phyloP scores from a whole-genome alignment of 1,140 invertebrate genomes.

The Campoletis sonorensis region DNA sequence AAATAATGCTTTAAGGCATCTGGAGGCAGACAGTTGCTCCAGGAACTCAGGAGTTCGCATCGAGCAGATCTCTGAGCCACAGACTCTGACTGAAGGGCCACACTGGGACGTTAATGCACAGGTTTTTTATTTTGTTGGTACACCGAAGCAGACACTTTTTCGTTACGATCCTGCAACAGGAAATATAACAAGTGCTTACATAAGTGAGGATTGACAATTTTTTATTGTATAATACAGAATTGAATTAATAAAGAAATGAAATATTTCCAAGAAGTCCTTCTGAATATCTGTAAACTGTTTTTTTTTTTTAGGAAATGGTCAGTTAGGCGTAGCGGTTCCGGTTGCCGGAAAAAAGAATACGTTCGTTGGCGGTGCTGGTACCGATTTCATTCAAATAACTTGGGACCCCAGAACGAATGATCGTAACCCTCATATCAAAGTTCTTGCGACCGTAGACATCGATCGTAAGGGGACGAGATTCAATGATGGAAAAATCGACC shows the following conservation, averaged over 20 bases:
- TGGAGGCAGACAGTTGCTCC: constrained; percentile 29
- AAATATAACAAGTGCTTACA: constrained; percentile 71
- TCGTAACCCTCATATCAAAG: constrained; percentile 74
- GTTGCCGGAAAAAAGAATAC: constrained; percentile 79
- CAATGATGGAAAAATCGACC: constrained; percentile 93
- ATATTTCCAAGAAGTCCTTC: no score
- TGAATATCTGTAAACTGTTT: no score
- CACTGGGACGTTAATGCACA: constrained; percentile 82
- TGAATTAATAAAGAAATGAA: not conserved
- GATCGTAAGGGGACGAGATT: constrained; percentile 81
- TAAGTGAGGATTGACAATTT: constrained; percentile 66
- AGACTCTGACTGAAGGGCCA: constrained; percentile 80
- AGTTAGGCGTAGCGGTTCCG: constrained; percentile 83
- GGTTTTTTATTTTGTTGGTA: constrained; percentile 83
- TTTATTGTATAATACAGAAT: not conserved
- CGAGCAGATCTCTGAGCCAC: constrained; percentile 55
- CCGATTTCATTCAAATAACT: constrained; percentile 79
- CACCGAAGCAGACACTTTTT: constrained; percentile 78
- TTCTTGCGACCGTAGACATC: constrained; percentile 80
- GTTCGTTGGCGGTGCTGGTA: constrained; percentile 82
- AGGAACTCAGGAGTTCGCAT: constrained; percentile 33
- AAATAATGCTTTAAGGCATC: not conserved
- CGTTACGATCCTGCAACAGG: constrained; percentile 78
- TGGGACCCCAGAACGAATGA: constrained; percentile 81
- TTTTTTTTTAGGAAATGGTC: constrained; percentile 72